Base-by-base conservation (phyloP, 2,888 invertebrate genomes). In the Chelonus formosanus region DNA sequence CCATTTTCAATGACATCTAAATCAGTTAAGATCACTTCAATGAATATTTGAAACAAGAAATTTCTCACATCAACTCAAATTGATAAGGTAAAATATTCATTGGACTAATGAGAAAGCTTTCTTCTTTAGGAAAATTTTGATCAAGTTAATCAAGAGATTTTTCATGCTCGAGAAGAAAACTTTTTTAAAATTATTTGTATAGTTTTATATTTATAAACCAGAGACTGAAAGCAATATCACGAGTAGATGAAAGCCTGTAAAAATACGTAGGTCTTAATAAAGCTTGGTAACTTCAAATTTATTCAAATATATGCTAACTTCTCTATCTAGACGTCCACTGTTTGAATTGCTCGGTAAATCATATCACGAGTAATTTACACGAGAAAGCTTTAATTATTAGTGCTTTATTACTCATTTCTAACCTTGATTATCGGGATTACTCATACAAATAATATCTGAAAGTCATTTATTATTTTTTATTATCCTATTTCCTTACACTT, bases 221-320 rank as follows among this genome's bases (percentile, higher is more conserved):
- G 6, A 43, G n/a, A 43, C 8, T 8, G 8, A 43, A 43, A 43
- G 8, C 43, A 47, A 47, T 10, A 5, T 47, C 1, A n/a, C 6
- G 10, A 47, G 10, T 8, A 47, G 10, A 63, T 68, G 71, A 63
- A 70, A 71, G 73, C 75, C 74, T 76, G 75, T 74, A 75, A 79
- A 79, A 78, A 80, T 78, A 78, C 75, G 74, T 73, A 70, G 69
- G 67, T 73, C 75, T 78, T 79, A 80, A 80, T 78, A 77, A 78
- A 79, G 70, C 44, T 36, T 73, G 77, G 71, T 75, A 76, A 78
- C 75, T 78, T 70, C 67, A 74, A 78, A 80, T 80, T 77, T 80
- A 80, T 80, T 79, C 76, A 79, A 79, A 80, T 80, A 73, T 77
- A 79, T 79, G 78, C 80, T 77, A 78, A 79, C 76, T 76, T 74